Conservation (phyloP, 2,113 vertebrate genomes). For the Ceyx cyanopectus region DNA sequence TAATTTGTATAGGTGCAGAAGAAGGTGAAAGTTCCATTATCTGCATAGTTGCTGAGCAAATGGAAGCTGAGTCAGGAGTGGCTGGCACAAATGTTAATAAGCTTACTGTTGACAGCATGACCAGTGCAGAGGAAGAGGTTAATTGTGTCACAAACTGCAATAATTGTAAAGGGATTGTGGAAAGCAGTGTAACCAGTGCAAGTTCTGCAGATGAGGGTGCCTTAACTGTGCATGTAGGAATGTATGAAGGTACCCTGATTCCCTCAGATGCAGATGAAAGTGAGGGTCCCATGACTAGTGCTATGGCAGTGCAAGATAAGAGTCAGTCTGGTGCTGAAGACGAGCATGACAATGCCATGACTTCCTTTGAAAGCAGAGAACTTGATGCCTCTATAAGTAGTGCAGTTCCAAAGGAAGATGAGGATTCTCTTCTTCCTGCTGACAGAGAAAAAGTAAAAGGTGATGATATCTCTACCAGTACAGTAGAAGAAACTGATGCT, state of each 20-base stretch:
- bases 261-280: slow-evolving; percentile 44
- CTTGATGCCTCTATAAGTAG: slow-evolving; percentile 39
- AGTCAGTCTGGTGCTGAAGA: neutral
- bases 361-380: slow-evolving; percentile 3
- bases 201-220: slow-evolving; percentile 22
- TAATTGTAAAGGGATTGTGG: slow-evolving; percentile 73
- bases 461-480: slow-evolving; percentile 77
- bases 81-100: slow-evolving; percentile 10
- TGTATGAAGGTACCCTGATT: neutral
- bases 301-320: slow-evolving; percentile 38
- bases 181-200: slow-evolving; percentile 77
- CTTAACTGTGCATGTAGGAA: neutral
- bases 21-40: slow-evolving; percentile 52
- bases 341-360: neutral
- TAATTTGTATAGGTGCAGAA: slow-evolving; percentile 53
- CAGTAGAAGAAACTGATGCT: neutral
- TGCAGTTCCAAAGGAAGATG: neutral
- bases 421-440: neutral
- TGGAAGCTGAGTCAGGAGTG: slow-evolving; percentile 58
- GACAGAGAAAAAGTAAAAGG: slow-evolving; percentile 28
- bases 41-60: slow-evolving; percentile 33
- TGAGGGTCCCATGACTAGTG: slow-evolving; percentile 70
- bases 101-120: slow-evolving; percentile 54
- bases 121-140: neutral
- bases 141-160: slow-evolving; percentile 39